A percentile compares a stretch with the other conserved stretches of the same genome.
Conservation (phyloP, 2,797 vertebrate species). For the Enteromius treurensis region DNA sequence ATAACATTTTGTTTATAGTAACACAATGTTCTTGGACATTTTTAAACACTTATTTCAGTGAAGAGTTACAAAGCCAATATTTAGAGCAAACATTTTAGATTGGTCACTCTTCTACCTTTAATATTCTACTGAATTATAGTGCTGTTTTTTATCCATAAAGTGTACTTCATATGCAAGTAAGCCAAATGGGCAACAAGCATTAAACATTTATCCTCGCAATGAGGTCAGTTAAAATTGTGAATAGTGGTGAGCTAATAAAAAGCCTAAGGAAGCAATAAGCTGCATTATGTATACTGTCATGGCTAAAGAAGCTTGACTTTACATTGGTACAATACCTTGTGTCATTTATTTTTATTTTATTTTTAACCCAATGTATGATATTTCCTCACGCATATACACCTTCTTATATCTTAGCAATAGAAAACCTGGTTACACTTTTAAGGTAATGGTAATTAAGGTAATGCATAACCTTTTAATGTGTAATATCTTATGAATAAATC, state of each 20-base stretch:
- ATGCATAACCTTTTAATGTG: no score
- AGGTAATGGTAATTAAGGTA: no score
- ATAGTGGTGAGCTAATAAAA: background rate
- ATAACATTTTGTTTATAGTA: constrained; percentile 16
- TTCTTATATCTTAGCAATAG: background rate
- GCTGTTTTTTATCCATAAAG: background rate
- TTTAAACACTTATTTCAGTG: background rate
- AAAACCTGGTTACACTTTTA: no score
- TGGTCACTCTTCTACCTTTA: background rate
- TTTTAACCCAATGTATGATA: background rate
- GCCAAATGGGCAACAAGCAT: background rate
- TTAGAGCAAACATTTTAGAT: background rate
- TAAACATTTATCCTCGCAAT: background rate
- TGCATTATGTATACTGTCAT: background rate
- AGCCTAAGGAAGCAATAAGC: background rate
- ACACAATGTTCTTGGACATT: constrained; percentile 16
- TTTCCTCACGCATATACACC: background rate
- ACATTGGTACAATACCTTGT: background rate
- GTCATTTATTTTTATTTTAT: background rate
- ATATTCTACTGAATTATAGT: background rate
- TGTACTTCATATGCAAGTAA: background rate
- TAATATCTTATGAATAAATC: no score
- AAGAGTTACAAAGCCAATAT: background rate
- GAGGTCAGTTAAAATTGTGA: background rate
- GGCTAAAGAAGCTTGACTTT: background rate